Conservation (phyloP, 2,113 vertebrate species). For the Tylochromis polylepis region DNA sequence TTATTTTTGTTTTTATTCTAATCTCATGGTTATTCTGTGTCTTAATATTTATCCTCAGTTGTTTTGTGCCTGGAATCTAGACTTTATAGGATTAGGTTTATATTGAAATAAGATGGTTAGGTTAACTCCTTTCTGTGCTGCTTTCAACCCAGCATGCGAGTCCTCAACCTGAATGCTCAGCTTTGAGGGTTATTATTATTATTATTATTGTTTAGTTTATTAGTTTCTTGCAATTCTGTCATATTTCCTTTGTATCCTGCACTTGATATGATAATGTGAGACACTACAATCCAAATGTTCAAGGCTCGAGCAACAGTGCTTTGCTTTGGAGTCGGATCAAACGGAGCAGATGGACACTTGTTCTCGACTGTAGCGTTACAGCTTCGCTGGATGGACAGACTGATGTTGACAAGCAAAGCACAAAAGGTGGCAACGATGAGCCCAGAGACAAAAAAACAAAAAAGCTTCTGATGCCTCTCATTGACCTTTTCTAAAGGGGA, state of each 20-base stretch:
- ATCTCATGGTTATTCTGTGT: constrained; percentile 53
- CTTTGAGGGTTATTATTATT: not conserved
- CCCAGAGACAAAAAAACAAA: not conserved
- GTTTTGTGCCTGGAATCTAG: constrained; percentile 39
- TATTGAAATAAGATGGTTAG: constrained; percentile 48
- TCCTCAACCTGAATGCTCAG: not conserved
- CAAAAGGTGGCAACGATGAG: not conserved
- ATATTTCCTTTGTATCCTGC: constrained; percentile 52
- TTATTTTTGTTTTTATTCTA: not conserved
- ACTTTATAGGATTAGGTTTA: constrained; percentile 28
- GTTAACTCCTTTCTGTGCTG: not conserved
- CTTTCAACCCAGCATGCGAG: not conserved
- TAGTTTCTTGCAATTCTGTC: constrained; percentile 20
- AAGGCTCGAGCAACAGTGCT: not conserved
- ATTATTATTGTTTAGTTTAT: not conserved
- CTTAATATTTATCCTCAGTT: constrained; percentile 67
- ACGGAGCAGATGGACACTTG: not conserved
- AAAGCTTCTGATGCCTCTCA: not conserved
- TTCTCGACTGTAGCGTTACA: not conserved
- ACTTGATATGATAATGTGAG: constrained; percentile 64
- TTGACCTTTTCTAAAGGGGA: not conserved
- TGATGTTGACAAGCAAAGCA: not conserved
- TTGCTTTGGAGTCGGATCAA: not conserved
- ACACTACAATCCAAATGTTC: constrained; percentile 32
- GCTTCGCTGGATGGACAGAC: not conserved